phyloP scores from a whole-genome alignment of 2,888 invertebrate genomes.

The Kryphioiulus occultus region DNA sequence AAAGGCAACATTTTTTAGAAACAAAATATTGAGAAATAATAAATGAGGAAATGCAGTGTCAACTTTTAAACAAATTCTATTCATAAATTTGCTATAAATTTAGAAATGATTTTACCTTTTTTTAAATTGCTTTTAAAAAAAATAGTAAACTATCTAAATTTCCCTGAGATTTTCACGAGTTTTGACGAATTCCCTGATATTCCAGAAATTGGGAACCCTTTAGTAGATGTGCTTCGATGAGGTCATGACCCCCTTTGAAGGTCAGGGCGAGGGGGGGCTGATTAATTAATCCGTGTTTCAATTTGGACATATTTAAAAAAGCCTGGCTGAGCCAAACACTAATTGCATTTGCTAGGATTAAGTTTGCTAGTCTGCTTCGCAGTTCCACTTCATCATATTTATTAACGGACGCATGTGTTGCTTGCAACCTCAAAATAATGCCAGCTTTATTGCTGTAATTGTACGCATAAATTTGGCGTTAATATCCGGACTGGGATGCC shows the following conservation, averaged over 20 bases:
- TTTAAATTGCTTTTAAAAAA: too few relatives aligned
- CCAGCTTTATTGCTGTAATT: background rate
- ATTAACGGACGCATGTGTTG: constrained; percentile 18
- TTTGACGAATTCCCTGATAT: too few relatives aligned
- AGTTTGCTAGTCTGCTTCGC: background rate
- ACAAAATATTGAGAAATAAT: too few relatives aligned
- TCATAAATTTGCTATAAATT: too few relatives aligned
- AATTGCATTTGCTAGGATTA: background rate
- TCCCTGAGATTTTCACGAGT: too few relatives aligned
- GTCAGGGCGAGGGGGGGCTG: background rate
- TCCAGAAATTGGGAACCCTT: too few relatives aligned
- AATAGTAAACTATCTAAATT: too few relatives aligned
- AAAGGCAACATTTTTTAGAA: too few relatives aligned
- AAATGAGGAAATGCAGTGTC: too few relatives aligned
- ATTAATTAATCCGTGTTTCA: background rate
- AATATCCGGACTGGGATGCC: background rate
- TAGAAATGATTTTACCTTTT: too few relatives aligned
- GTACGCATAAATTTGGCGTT: background rate
- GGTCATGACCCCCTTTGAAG: background rate
- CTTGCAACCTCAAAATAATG: constrained; percentile 12
- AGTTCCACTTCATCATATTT: background rate
- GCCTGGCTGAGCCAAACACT: background rate
- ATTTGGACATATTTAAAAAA: background rate
- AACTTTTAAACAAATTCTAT: too few relatives aligned
- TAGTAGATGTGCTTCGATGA: background rate